These are phyloP conservation scores for Cheilosia scutellata DNA, from an alignment of 2,888 invertebrate species.

Conservation along the genomic window DNA sequence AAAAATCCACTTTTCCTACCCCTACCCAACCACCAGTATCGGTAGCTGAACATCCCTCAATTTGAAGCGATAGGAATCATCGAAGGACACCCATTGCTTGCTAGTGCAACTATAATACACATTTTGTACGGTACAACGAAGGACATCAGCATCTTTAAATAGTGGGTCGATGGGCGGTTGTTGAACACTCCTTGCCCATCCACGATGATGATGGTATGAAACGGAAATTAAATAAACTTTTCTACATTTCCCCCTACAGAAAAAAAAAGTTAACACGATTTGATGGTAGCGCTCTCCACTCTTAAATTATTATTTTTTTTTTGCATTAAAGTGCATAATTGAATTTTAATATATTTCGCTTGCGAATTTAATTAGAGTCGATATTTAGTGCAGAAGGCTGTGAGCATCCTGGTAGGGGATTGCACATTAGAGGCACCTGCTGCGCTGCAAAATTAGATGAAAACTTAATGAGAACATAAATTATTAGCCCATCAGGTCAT, in stretches of 20 bases:
- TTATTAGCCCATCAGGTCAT: slow-evolving; percentile 43
- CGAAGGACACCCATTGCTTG: background rate
- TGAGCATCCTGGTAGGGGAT: slow-evolving; percentile 7
- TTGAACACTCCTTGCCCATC: background rate
- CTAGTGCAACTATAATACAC: background rate
- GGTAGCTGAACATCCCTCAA: background rate
- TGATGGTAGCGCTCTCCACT: background rate
- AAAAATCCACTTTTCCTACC: background rate
- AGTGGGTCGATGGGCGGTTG: background rate
- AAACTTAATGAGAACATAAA: slow-evolving; percentile 67
- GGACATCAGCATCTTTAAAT: slow-evolving; percentile 5
- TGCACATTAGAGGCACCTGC: slow-evolving; percentile 45
- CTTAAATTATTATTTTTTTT: background rate
- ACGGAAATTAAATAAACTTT: slow-evolving; percentile 38
- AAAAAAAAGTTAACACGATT: background rate
- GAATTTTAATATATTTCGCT: slow-evolving; percentile 59
- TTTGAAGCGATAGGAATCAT: background rate
- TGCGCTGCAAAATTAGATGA: slow-evolving; percentile 56
- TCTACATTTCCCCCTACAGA: background rate
- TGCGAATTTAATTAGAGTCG: slow-evolving; percentile 39
- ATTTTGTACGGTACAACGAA: slow-evolving; percentile 3
- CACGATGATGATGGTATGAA: background rate
- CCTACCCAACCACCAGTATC: background rate
- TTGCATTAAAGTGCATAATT: slow-evolving; percentile 48
- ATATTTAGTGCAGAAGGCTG: background rate